Evolutionary conservation across 2,113 vertebrate species (phyloP).

Genomic region (Picathartes gymnocephalus): DNA sequence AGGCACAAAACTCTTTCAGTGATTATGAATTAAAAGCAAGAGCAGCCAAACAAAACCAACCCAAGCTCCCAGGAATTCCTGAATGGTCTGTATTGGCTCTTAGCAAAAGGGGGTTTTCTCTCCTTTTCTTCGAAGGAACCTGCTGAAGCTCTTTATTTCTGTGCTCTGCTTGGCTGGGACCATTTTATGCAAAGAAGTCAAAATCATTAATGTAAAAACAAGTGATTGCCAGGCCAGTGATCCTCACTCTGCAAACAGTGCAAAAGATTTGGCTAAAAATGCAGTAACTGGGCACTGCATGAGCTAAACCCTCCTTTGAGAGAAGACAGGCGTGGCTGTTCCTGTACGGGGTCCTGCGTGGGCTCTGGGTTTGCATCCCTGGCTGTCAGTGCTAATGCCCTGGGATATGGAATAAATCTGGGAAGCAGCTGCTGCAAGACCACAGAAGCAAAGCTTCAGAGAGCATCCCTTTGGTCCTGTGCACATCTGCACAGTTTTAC

Average conservation of each 20-base stretch:
- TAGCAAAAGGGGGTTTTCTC: neutral
- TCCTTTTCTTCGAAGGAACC: neutral
- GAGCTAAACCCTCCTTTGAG: neutral
- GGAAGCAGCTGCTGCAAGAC: neutral
- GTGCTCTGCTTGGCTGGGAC: neutral
- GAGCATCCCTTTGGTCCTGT: neutral
- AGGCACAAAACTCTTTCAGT: neutral
- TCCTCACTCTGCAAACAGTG: neutral
- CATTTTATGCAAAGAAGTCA: neutral
- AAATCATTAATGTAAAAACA: neutral
- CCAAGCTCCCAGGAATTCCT: neutral
- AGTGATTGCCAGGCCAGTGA: neutral
- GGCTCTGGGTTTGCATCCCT: neutral
- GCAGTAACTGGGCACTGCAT: neutral
- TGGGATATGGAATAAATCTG: neutral
- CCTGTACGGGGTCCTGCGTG: neutral
- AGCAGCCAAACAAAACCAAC: neutral
- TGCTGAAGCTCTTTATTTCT: neutral
- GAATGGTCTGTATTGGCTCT: neutral
- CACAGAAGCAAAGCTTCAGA: fast-evolving
- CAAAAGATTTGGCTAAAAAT: neutral
- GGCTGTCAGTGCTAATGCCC: too few relatives aligned
- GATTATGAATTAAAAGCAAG: neutral
- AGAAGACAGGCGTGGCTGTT: neutral
- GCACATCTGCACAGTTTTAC: neutral